These are phyloP conservation scores for rat (Rattus norvegicus) DNA, from an alignment of 2,113 vertebrate genomes.

Conservation along the genomic window DNA sequence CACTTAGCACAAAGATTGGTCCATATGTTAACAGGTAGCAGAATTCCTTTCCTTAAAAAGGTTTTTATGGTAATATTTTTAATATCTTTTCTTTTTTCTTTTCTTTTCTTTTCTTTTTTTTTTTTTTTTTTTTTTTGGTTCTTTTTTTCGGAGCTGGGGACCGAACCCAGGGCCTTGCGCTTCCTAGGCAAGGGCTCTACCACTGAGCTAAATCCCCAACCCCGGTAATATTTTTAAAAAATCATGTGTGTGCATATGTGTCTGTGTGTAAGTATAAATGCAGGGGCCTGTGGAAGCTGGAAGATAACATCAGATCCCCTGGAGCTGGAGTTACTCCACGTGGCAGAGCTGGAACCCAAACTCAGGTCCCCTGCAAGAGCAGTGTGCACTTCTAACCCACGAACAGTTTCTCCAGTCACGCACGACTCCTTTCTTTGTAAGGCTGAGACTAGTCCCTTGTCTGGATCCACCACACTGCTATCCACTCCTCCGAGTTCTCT, in stretches of 20 bases:
- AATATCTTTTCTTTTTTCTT: too few species aligned
- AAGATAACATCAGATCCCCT: background rate
- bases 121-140: too few species aligned
- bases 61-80: background rate
- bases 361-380: background rate
- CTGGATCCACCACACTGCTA: background rate
- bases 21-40: fast-evolving
- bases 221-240: background rate
- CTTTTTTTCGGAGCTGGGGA: too few species aligned
- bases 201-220: too few species aligned
- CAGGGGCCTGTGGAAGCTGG: background rate
- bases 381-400: background rate
- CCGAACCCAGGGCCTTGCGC: too few species aligned
- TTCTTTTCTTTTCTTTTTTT: too few species aligned
- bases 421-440: background rate
- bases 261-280: background rate
- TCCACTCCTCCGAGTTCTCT: fast-evolving
- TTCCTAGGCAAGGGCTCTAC: too few species aligned
- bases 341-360: background rate
- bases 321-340: background rate
- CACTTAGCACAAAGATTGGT: background rate
- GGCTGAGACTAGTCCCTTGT: fast-evolving
- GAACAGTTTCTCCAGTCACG: background rate
- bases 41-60: background rate
- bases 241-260: background rate